phyloP scores from a whole-genome alignment of 2,888 invertebrate species.

The Copidosoma aretas region DNA sequence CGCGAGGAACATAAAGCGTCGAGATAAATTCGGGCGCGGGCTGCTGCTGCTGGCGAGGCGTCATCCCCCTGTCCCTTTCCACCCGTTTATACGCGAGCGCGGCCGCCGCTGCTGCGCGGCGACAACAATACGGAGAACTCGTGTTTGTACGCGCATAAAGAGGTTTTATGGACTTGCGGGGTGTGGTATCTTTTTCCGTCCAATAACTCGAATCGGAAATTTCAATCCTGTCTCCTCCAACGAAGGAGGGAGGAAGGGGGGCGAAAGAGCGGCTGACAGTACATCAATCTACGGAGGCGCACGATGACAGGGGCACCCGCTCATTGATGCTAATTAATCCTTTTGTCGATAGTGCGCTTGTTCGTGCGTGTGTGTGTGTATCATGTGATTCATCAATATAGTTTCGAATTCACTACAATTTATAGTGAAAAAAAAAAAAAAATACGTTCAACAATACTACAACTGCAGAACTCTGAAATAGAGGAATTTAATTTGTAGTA shows the following conservation, averaged over 20 bases:
- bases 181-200: slow-evolving; percentile 25
- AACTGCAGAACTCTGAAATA: too few relatives aligned
- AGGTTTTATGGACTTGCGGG: neutral
- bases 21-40: slow-evolving; percentile 16
- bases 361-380: too few relatives aligned
- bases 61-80: neutral
- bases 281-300: neutral
- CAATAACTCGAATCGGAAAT: slow-evolving; percentile 39
- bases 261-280: slow-evolving; percentile 8
- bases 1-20: neutral
- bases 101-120: neutral
- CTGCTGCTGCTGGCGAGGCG: neutral
- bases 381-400: too few relatives aligned
- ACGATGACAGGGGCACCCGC: slow-evolving; percentile 1
- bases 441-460: too few relatives aligned
- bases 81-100: neutral
- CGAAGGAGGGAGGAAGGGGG: slow-evolving; percentile 4
- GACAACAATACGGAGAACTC: neutral
- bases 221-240: slow-evolving; percentile 39
- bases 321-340: slow-evolving; percentile 33
- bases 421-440: too few relatives aligned
- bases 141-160: too few relatives aligned
- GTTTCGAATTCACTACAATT: too few relatives aligned
- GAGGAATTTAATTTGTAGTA: too few relatives aligned
- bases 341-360: slow-evolving; percentile 18